phyloP scores from a whole-genome alignment of 2,888 invertebrate genomes.

The Aquatica leii region DNA sequence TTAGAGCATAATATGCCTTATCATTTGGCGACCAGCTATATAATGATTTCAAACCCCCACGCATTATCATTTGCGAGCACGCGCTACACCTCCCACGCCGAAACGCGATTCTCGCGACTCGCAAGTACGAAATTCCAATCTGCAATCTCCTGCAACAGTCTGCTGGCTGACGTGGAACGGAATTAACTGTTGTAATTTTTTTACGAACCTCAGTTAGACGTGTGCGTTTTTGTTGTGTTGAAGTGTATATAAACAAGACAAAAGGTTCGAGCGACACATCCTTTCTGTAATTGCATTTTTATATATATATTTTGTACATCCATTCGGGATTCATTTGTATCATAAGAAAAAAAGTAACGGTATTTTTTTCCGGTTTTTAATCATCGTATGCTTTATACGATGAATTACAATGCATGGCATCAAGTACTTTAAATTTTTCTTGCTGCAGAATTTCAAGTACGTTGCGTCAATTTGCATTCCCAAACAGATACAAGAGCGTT shows the following conservation, averaged over 20 bases:
- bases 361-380: no score
- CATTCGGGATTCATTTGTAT: no score
- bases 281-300: background rate
- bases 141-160: slow-evolving; percentile 36
- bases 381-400: no score
- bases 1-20: slow-evolving; percentile 53
- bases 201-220: slow-evolving; percentile 18
- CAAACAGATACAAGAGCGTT: background rate
- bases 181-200: slow-evolving; percentile 1
- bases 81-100: slow-evolving; percentile 41
- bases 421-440: no score
- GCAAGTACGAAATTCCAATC: slow-evolving; percentile 38
- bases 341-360: no score
- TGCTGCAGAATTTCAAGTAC: no score
- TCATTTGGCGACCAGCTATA: slow-evolving; percentile 47
- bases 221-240: slow-evolving; percentile 16
- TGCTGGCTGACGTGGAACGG: slow-evolving; percentile 20
- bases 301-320: no score
- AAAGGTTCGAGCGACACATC: slow-evolving; percentile 24
- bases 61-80: slow-evolving; percentile 42
- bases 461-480: no score
- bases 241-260: background rate
- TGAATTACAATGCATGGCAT: no score
- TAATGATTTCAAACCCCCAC: slow-evolving; percentile 38
- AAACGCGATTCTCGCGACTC: slow-evolving; percentile 26